Evolutionary conservation across 2,113 vertebrate genomes (phyloP), one percentile per base, ranked within the genome.

Genomic region (Erinaceus europaeus): DNA sequence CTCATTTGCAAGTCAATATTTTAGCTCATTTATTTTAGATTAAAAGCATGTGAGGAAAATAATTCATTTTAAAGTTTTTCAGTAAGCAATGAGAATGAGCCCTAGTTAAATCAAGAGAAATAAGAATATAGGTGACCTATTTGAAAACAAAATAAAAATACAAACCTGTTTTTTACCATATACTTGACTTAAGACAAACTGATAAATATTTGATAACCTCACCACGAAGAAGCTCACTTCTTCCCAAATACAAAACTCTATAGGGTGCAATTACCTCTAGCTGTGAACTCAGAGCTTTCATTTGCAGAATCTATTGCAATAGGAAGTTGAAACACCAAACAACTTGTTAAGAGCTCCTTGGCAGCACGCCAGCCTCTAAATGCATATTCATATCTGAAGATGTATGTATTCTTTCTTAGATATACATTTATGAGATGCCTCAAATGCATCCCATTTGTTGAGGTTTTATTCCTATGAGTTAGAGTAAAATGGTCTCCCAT

Each of bases 191-290:
- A 69, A 81, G 44, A 73, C 67, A 86, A 71, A 81, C 29, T 46
- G 34, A 81, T 93, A 85, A 93, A 91, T 94, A 93, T 90, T 88
- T 80, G 50, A 89, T 81, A 20, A 18, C 20, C 21, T 73, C 44
- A 40, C 15, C 52, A 86, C 44, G 85, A 57, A 83, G 42, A 69
- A 89, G 65, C 57, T 17, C 38, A 32, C 57, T 57, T 81, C 65
- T 73, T 86, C 32, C 29, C 34, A 83, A 62, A 72, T 25, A 44
- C 40, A 55, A 68, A 85, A 52, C 62, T 78, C 87, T 75, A 12
- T 1, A 18, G 64, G 38, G 79, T 89, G 61, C 55, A 50, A 20
- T 34, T 55, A 42, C 71, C 48, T 85, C 72, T 72, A 34, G 32
- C 67, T 79, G 67, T 57, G 68, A 74, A n/a, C 38, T n/a, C 44